phyloP scores from a whole-genome alignment of 1,140 invertebrate species.

The Heliconius eleuchia region DNA sequence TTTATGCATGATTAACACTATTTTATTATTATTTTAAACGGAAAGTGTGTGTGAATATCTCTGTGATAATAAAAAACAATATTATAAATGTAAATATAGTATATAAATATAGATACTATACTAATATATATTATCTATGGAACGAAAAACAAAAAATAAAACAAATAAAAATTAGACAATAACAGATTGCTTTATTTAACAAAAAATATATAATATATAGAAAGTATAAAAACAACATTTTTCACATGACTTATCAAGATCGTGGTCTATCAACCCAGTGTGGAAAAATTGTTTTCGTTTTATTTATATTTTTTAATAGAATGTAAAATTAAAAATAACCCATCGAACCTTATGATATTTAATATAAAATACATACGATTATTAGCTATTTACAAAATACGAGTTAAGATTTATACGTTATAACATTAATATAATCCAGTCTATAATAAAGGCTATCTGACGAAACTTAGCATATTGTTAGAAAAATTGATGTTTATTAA shows the following conservation, averaged over 20 bases:
- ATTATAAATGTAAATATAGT: slow-evolving; percentile 42
- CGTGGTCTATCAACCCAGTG: slow-evolving; percentile 45
- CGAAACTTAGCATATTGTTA: slow-evolving; percentile 78
- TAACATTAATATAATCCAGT: slow-evolving; percentile 79
- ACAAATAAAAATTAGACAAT: slow-evolving; percentile 75
- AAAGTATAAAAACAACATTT: slow-evolving; percentile 74
- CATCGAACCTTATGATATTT: slow-evolving; percentile 78
- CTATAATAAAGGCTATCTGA: slow-evolving; percentile 80
- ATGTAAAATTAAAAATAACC: slow-evolving; percentile 81
- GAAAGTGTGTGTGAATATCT: slow-evolving; percentile 44
- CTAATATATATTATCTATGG: slow-evolving; percentile 42
- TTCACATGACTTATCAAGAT: slow-evolving; percentile 62
- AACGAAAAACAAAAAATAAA: slow-evolving; percentile 58
- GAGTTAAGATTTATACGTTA: slow-evolving; percentile 76
- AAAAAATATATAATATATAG: slow-evolving; percentile 81
- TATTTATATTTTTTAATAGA: slow-evolving; percentile 64
- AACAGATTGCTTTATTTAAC: slow-evolving; percentile 81
- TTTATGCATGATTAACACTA: slow-evolving; percentile 70
- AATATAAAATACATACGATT: slow-evolving; percentile 80
- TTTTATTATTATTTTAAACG: slow-evolving; percentile 53
- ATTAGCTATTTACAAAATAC: slow-evolving; percentile 80
- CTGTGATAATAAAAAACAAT: slow-evolving; percentile 34
- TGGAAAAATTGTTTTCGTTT: slow-evolving; percentile 65
- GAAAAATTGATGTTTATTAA: slow-evolving; percentile 72
- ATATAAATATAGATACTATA: slow-evolving; percentile 20